These are phyloP conservation scores for Mesoclemmys tuberculata DNA, from an alignment of 2,113 vertebrate genomes.

Conservation along the genomic window DNA sequence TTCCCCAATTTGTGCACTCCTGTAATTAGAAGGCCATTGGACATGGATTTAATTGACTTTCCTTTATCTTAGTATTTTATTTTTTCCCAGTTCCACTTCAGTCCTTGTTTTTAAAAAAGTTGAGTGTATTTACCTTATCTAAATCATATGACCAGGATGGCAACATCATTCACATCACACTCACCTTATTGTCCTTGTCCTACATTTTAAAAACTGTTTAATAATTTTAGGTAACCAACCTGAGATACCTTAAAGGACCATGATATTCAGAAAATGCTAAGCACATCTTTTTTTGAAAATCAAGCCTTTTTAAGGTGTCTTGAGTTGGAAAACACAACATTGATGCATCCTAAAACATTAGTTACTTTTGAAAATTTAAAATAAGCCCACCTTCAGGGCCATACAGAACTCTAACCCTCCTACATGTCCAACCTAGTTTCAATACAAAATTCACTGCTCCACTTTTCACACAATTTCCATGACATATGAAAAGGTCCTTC, in stretches of 20 bases:
- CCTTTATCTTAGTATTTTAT: neutral
- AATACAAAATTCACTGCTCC: too few relatives aligned
- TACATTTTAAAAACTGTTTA: neutral
- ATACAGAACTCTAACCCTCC: too few relatives aligned
- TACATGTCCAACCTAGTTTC: too few relatives aligned
- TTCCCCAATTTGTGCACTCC: neutral
- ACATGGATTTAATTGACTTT: neutral
- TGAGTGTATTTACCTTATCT: slow-evolving; percentile 33
- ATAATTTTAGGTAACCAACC: neutral
- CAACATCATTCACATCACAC: slow-evolving; percentile 28
- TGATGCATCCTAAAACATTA: neutral
- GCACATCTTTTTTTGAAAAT: neutral
- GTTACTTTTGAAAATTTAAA: neutral
- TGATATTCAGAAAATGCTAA: neutral
- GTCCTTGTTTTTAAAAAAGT: neutral
- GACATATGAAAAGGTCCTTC: too few relatives aligned
- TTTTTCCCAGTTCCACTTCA: neutral
- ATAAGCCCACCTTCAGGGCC: too few relatives aligned
- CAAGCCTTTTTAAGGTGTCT: neutral
- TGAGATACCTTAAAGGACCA: neutral
- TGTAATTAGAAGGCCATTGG: neutral
- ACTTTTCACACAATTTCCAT: too few relatives aligned
- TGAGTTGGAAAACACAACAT: neutral
- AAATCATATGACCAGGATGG: slow-evolving; percentile 60
- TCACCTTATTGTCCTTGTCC: neutral